Percentiles rank a stretch among this genome's conserved stretches.
phyloP scores from a whole-genome alignment of 2,797 vertebrate genomes.

The Hypotaenidia philippensis region DNA sequence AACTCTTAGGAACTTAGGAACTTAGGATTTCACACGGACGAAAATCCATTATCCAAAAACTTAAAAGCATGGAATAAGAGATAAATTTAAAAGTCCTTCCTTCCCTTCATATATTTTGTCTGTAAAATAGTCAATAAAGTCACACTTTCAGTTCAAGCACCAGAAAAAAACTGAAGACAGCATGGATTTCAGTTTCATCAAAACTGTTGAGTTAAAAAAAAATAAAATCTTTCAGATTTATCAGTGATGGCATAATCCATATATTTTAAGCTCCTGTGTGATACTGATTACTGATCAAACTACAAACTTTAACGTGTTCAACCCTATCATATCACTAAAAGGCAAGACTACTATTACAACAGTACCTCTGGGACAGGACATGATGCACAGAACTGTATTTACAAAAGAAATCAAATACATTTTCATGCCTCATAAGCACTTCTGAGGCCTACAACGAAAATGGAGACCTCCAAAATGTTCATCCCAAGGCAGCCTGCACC shows the following conservation, averaged over 20 bases:
- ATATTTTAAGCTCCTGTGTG: not conserved
- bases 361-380: fast-evolving
- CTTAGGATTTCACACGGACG: not conserved
- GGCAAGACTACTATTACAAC: not conserved
- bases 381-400: not conserved
- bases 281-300: not conserved
- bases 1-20: not conserved
- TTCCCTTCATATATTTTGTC: not conserved
- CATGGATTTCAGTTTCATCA: not conserved
- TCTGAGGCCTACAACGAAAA: not conserved
- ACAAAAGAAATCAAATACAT: not conserved
- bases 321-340: not conserved
- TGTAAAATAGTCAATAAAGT: not conserved
- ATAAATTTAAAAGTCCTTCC: not conserved
- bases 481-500: not conserved
- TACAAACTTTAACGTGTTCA: not conserved
- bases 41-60: not conserved
- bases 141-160: not conserved
- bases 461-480: not conserved
- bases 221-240: not conserved
- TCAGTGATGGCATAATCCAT: not conserved
- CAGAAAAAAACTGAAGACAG: not conserved
- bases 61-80: not conserved
- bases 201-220: not conserved
- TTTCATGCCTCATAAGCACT: not conserved